These are phyloP conservation scores for Oncopodura yosiiana DNA, from an alignment of 1,140 invertebrate species.

Conservation along the genomic window DNA sequence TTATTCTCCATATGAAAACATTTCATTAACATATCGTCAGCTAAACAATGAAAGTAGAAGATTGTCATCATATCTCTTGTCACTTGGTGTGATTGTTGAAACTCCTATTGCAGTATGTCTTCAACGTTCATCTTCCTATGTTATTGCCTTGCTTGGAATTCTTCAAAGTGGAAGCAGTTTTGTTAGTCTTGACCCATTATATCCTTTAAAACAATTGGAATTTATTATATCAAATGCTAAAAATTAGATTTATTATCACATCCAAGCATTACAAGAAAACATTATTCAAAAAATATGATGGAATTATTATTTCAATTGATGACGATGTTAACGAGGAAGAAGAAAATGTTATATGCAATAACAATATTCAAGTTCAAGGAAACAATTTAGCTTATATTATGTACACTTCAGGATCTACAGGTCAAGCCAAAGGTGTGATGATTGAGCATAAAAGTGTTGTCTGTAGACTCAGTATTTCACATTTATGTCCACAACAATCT, in stretches of 20 bases:
- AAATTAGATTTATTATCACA: background rate
- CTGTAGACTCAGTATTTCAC: background rate
- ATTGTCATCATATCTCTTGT: too few species aligned
- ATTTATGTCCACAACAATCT: background rate
- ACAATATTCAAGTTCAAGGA: background rate
- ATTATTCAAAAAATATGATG: background rate
- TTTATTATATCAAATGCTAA: constrained; percentile 10
- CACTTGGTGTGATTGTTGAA: background rate
- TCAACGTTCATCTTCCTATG: background rate
- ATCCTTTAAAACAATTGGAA: background rate
- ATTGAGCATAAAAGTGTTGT: background rate
- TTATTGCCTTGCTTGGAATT: constrained; percentile 10
- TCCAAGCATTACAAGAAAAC: background rate
- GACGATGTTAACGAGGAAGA: background rate
- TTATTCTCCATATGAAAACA: too few species aligned
- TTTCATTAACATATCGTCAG: too few species aligned
- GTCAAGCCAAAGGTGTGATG: constrained; percentile 67
- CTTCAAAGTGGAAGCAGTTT: background rate
- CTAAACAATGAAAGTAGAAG: too few species aligned
- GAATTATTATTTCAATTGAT: background rate
- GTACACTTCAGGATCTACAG: constrained; percentile 87
- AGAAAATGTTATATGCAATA: background rate
- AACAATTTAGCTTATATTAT: constrained; percentile 64
- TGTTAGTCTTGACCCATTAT: constrained; percentile 8
- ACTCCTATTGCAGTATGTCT: background rate